phyloP scores from a whole-genome alignment of 1,140 invertebrate genomes.

The Rhopalosiphum padi region DNA sequence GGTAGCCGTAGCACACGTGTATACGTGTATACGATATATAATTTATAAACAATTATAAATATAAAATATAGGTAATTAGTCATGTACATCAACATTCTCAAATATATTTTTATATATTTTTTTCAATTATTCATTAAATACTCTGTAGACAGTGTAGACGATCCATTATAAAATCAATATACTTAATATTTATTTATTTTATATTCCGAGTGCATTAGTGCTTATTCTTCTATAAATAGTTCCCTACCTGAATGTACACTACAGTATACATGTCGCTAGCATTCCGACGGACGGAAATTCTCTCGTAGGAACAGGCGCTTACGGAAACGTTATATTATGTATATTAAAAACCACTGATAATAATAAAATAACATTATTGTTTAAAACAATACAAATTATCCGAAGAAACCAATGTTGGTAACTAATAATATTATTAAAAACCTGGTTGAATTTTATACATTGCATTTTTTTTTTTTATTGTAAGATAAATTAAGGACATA shows the following conservation, averaged over 20 bases:
- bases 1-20: neutral
- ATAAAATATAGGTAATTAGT: too few relatives aligned
- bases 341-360: neutral
- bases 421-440: neutral
- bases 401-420: too few relatives aligned
- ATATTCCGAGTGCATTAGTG: too few relatives aligned
- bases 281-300: neutral
- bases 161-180: too few relatives aligned
- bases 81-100: too few relatives aligned
- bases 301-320: neutral
- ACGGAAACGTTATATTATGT: neutral
- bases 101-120: too few relatives aligned
- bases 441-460: neutral
- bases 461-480: neutral
- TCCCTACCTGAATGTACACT: too few relatives aligned
- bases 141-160: too few relatives aligned
- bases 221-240: too few relatives aligned
- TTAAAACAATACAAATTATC: neutral
- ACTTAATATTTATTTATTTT: too few relatives aligned
- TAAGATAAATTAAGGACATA: neutral
- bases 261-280: neutral
- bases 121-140: too few relatives aligned
- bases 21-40: neutral
- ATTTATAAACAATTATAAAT: too few relatives aligned
- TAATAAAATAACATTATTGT: neutral